Percentiles rank a stretch among this genome's conserved stretches.
These are phyloP conservation scores for Microplitis manilae DNA, from an alignment of 2,888 invertebrate genomes.

Conservation along the genomic window DNA sequence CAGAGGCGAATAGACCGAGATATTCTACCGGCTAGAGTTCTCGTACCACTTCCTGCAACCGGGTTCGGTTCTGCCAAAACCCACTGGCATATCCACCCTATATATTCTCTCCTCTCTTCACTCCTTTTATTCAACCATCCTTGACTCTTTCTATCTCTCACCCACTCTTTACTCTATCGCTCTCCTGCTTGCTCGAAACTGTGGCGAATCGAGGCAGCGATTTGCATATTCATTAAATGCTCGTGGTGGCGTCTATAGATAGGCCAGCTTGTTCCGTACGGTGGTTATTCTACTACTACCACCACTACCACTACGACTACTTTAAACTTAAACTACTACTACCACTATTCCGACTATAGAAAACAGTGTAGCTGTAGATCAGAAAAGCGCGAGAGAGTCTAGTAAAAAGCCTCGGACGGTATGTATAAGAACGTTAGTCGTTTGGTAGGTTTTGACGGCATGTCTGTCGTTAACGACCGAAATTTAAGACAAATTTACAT, in stretches of 20 bases:
- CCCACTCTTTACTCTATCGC: slow-evolving; percentile 41
- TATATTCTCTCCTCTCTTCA: neutral
- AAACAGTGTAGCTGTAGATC: slow-evolving; percentile 28
- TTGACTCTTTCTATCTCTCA: slow-evolving; percentile 3
- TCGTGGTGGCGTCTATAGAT: slow-evolving; percentile 48
- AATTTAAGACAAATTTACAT: slow-evolving; percentile 68
- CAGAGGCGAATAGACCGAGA: slow-evolving; percentile 19
- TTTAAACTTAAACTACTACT: neutral
- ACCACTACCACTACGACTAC: slow-evolving; percentile 35
- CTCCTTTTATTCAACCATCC: neutral
- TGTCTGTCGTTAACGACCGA: slow-evolving; percentile 66
- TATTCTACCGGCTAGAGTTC: slow-evolving; percentile 46
- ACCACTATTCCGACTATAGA: neutral
- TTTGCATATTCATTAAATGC: slow-evolving; percentile 69
- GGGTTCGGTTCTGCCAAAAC: slow-evolving; percentile 33
- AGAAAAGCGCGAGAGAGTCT: slow-evolving; percentile 30
- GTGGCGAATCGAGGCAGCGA: slow-evolving; percentile 58
- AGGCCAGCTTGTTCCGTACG: slow-evolving; percentile 30
- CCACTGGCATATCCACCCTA: slow-evolving; percentile 33
- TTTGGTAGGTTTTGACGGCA: slow-evolving; percentile 44
- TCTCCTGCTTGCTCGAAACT: slow-evolving; percentile 47
- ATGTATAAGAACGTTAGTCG: slow-evolving; percentile 35
- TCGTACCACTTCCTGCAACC: slow-evolving; percentile 41
- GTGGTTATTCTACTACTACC: slow-evolving; percentile 18
- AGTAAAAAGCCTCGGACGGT: slow-evolving; percentile 23